phyloP scores from a whole-genome alignment of 2,797 vertebrate genomes.

The Botia almorhae region DNA sequence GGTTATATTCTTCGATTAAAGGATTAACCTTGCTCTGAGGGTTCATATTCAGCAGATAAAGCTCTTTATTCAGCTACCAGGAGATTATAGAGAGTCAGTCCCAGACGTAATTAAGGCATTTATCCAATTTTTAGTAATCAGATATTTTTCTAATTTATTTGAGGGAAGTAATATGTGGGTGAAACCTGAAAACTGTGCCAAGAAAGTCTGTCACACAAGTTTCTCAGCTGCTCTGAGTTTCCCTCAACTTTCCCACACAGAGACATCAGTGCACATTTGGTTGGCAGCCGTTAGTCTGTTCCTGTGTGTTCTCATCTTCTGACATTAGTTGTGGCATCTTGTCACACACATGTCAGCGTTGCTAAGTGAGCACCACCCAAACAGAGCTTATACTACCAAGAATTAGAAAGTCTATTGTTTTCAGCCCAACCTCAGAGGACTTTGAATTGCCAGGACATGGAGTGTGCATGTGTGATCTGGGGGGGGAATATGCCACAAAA shows the following conservation, averaged over 20 bases:
- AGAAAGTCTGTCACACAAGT: conserved; percentile 19
- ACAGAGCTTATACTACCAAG: conserved; percentile 44
- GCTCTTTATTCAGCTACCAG: conserved; percentile 40
- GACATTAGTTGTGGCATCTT: conserved; percentile 63
- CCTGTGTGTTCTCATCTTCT: conserved; percentile 74
- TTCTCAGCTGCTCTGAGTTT: conserved; percentile 15
- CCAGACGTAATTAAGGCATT: conserved; percentile 40
- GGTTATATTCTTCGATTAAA: conserved; percentile 37
- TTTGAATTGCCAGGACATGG: conserved; percentile 25
- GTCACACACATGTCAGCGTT: conserved; percentile 57
- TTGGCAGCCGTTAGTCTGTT: conserved; percentile 48
- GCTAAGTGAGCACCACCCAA: conserved; percentile 45
- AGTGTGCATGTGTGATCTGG: conserved; percentile 42
- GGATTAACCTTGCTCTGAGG: conserved; percentile 39
- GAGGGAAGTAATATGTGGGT: not conserved
- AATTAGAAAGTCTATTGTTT: conserved; percentile 68
- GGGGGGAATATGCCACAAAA: conserved; percentile 57
- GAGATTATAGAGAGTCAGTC: conserved; percentile 42
- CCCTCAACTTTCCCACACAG: conserved; percentile 40
- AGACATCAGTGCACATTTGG: conserved; percentile 48
- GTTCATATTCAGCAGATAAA: conserved; percentile 37
- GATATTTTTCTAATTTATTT: conserved; percentile 24
- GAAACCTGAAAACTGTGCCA: conserved; percentile 25
- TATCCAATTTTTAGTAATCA: conserved; percentile 37
- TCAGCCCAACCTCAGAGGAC: conserved; percentile 29